A percentile compares a stretch with the other conserved stretches of the same genome.
Conservation (phyloP, 2,113 vertebrate species). For the Tenrec ecaudatus region DNA sequence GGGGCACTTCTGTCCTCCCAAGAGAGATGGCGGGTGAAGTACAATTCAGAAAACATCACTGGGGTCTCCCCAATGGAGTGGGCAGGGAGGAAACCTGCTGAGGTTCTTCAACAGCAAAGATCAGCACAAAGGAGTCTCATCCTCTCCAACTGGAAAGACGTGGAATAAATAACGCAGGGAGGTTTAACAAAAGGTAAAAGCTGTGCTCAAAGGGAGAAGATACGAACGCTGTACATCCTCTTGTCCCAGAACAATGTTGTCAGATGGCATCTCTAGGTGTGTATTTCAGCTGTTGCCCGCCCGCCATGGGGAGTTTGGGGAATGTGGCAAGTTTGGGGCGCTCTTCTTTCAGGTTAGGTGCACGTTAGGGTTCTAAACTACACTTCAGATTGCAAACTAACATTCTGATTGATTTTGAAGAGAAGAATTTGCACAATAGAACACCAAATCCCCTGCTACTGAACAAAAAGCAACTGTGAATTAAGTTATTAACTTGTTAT, state of each 20-base stretch:
- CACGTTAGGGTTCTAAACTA: constrained; percentile 60
- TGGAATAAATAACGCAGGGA: neutral
- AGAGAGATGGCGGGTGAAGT: constrained; percentile 23
- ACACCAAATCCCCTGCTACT: constrained; percentile 69
- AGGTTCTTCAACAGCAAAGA: constrained; percentile 46
- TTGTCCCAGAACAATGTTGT: constrained; percentile 69
- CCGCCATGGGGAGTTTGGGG: too few relatives aligned
- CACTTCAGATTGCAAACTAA: constrained; percentile 72
- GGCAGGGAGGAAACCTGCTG: neutral
- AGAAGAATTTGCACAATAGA: constrained; percentile 72
- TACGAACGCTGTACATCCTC: neutral
- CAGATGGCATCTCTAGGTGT: constrained; percentile 50
- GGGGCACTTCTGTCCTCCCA: neutral
- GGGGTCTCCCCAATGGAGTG: constrained; percentile 40
- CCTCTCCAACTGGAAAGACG: constrained; percentile 53
- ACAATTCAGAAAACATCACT: constrained; percentile 27
- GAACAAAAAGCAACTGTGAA: constrained; percentile 81
- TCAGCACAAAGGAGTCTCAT: constrained; percentile 67
- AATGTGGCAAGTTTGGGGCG: constrained; percentile 1
- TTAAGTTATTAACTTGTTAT: constrained; percentile 86
- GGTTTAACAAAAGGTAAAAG: constrained; percentile 41
- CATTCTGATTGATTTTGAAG: constrained; percentile 83
- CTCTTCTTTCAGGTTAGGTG: constrained; percentile 69
- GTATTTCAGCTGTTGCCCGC: constrained; percentile 34
- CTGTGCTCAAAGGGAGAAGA: neutral